Base-by-base conservation (phyloP, 2,888 invertebrate genomes). In the Heliconius hortense region DNA sequence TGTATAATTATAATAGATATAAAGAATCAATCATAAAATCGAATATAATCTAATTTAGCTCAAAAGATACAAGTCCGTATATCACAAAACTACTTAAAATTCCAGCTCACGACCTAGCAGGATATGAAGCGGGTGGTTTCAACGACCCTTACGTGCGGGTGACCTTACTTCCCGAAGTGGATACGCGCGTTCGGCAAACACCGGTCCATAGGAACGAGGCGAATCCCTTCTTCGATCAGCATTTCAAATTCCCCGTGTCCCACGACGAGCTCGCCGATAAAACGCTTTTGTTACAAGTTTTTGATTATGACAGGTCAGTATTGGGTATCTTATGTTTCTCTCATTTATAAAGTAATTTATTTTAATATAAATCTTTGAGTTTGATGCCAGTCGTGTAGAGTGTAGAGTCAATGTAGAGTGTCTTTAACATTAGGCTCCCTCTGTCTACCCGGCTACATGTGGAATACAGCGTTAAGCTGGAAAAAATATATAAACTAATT, bases 171-270 rank as follows among this genome's bases (percentile, higher is more conserved):
- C 98, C 98, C 0, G 97, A 97, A 86, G 97, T 98, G 24, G 98
- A 98, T 89, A 95, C 96, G 63, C 95, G 97, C 68, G 97, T 97
- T 79, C 95, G 98, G 7, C 97, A 98, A 89, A 98, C 98, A 0
- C 95, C 96, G 21, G 97, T 98, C 68, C 97, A 97, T 86, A 95
- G 97, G 77, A 97, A 97, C 86, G 97, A 97, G 82, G 95, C 96
- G 13, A 97, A 97, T 90, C 98, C 98, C 0, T 96, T 96, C 90
- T 98, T 98, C 89, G 97, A 98, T 92, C 97, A 98, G 87, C 97
- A 97, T 87, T 98, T 98, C 92, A 98, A 98, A 91, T 98, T 98
- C 87, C 98, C 98, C 1, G 97, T 98, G 13, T 97, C 98, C 21
- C 97, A 97, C 82, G 98, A 98, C 82, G 98, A 98, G 81, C 93